These are phyloP conservation scores for Apodemia mormo DNA, from an alignment of 2,888 invertebrate species.

Conservation along the genomic window DNA sequence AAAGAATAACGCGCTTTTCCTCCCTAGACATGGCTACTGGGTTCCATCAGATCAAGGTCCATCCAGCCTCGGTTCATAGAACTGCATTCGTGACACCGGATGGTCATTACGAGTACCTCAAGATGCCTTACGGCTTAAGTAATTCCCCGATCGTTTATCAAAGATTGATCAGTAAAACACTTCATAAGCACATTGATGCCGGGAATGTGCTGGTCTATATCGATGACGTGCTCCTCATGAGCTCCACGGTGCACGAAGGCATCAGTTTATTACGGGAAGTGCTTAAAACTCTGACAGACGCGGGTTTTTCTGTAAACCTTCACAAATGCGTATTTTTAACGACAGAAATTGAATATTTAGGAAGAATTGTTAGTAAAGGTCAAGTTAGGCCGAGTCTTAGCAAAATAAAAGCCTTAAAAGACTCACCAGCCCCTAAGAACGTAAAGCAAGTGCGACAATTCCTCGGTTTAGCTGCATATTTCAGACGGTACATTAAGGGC, in stretches of 20 bases:
- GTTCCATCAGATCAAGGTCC: conserved; percentile 27
- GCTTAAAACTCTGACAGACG: conserved; percentile 30
- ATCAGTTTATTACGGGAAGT: conserved; percentile 26
- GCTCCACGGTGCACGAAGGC: conserved; percentile 27
- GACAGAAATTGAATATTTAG: conserved; percentile 35
- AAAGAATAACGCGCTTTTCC: conserved; percentile 23
- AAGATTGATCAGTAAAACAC: conserved; percentile 7
- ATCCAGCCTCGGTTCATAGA: conserved; percentile 24
- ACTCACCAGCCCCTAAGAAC: conserved; percentile 23
- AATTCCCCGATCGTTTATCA: conserved; percentile 14
- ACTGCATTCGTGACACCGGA: conserved; percentile 24
- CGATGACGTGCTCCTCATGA: conserved; percentile 23
- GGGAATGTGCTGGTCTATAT: conserved; percentile 7
- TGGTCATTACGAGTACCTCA: conserved; percentile 22
- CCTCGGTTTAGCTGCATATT: conserved; percentile 35
- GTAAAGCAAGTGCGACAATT: conserved; percentile 34
- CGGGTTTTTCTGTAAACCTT: conserved; percentile 37
- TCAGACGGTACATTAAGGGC: conserved; percentile 31
- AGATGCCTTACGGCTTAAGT: conserved; percentile 21
- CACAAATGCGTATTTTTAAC: conserved; percentile 35
- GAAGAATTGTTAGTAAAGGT: conserved; percentile 29
- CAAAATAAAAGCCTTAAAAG: conserved; percentile 28
- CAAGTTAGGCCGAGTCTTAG: conserved; percentile 33
- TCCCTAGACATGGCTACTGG: conserved; percentile 33
- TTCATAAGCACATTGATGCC: background rate